Percentiles rank a stretch among this genome's conserved stretches.
phyloP scores from a whole-genome alignment of 1,140 invertebrate genomes.

The Caenorhabditis tropicalis region DNA sequence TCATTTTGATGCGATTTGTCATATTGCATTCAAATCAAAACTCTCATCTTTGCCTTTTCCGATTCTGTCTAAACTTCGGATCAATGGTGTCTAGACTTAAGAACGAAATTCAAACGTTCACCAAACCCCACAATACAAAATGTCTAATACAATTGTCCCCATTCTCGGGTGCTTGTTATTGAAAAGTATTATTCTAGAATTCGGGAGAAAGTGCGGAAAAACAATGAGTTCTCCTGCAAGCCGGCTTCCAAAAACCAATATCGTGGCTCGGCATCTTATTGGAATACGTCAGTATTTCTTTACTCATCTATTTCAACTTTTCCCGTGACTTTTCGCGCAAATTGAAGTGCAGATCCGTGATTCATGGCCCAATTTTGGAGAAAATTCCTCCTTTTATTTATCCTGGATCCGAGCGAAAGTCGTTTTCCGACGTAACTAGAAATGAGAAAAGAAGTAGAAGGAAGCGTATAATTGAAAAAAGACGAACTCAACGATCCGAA shows the following conservation, averaged over 20 bases:
- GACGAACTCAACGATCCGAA: not conserved
- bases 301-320: not conserved
- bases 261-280: not conserved
- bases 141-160: not conserved
- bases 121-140: not conserved
- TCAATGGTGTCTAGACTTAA: conserved; percentile 12
- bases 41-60: not conserved
- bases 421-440: not conserved
- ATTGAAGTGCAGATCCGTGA: not conserved
- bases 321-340: not conserved
- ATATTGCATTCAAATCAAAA: not conserved
- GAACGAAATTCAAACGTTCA: not conserved
- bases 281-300: not conserved
- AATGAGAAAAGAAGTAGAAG: not conserved
- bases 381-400: not conserved
- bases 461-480: conserved; percentile 8
- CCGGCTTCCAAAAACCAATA: not conserved
- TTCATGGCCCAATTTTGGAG: not conserved
- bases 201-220: not conserved
- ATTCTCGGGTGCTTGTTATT: not conserved
- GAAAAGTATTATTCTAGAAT: not conserved
- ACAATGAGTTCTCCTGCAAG: not conserved
- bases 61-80: not conserved
- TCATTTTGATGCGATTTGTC: not conserved
- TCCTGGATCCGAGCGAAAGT: not conserved